These are phyloP conservation scores for Thelaira solivaga DNA, from an alignment of 2,888 invertebrate genomes.

Conservation along the genomic window DNA sequence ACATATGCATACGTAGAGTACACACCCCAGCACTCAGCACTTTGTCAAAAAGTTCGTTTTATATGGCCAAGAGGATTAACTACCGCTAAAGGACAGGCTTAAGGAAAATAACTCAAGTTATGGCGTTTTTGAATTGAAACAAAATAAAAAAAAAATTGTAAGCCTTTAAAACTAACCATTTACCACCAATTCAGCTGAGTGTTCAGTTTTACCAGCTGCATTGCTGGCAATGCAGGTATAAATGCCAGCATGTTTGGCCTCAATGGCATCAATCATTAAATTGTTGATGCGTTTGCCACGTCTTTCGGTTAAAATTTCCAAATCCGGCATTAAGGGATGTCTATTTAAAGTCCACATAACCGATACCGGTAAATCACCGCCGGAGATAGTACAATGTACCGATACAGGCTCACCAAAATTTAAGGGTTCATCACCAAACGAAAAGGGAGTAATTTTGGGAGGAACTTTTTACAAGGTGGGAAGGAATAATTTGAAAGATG, in stretches of 20 bases:
- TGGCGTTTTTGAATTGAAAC: neutral
- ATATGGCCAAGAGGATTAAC: neutral
- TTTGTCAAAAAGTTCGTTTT: neutral
- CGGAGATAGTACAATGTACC: slow-evolving; percentile 82
- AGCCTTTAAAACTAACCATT: slow-evolving; percentile 80
- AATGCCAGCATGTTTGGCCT: slow-evolving; percentile 84
- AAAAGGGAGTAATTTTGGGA: slow-evolving; percentile 83
- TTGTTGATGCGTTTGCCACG: slow-evolving; percentile 78
- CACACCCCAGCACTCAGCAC: neutral
- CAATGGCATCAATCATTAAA: slow-evolving; percentile 83
- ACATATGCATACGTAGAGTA: slow-evolving; percentile 33
- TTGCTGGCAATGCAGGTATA: slow-evolving; percentile 87
- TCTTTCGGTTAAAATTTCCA: slow-evolving; percentile 74
- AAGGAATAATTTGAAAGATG: neutral
- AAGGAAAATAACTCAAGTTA: too few relatives aligned
- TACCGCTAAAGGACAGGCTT: neutral
- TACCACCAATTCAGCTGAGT: slow-evolving; percentile 84
- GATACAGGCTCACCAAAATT: slow-evolving; percentile 83
- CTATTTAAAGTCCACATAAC: slow-evolving; percentile 86
- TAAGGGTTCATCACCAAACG: slow-evolving; percentile 85
- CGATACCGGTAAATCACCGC: slow-evolving; percentile 87
- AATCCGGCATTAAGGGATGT: slow-evolving; percentile 74
- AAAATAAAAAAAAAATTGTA: neutral
- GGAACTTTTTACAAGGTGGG: slow-evolving; percentile 66
- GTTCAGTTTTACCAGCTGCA: slow-evolving; percentile 83